Percentiles rank a stretch among this genome's conserved stretches.
These are phyloP conservation scores for Baccha elongata DNA, from an alignment of 2,888 invertebrate species.

Conservation along the genomic window DNA sequence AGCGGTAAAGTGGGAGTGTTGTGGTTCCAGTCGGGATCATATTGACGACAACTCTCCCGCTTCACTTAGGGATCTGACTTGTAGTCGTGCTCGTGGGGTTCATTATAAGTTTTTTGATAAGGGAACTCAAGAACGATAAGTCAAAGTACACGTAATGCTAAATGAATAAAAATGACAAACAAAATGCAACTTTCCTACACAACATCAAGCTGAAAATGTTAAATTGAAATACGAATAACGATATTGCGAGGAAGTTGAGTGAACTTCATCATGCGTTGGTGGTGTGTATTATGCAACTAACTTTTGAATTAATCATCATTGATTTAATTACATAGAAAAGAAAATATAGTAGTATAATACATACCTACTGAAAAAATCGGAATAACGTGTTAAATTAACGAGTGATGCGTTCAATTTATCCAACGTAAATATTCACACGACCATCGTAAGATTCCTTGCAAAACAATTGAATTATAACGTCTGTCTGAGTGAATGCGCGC, in stretches of 20 bases:
- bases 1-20: too few species aligned
- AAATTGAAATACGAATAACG: too few species aligned
- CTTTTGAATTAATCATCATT: constrained; percentile 57
- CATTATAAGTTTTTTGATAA: too few species aligned
- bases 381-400: constrained; percentile 31
- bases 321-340: constrained; percentile 54
- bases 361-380: constrained; percentile 47
- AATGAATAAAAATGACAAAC: too few species aligned
- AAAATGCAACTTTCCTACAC: too few species aligned
- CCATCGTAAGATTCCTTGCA: background rate
- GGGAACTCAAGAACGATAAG: too few species aligned
- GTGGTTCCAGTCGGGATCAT: too few species aligned
- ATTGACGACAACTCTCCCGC: too few species aligned
- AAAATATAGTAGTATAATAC: constrained; percentile 18
- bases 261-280: constrained; percentile 18
- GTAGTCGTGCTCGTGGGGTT: too few species aligned
- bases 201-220: background rate
- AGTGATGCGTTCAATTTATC: constrained; percentile 63
- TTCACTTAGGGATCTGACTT: too few species aligned
- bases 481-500: background rate
- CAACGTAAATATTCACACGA: constrained; percentile 49
- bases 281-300: constrained; percentile 27
- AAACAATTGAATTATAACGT: constrained; percentile 59
- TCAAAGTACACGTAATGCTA: too few species aligned
- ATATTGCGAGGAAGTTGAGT: constrained; percentile 40